phyloP scores from a whole-genome alignment of 2,888 invertebrate species.

The Platycnemis pennipes region DNA sequence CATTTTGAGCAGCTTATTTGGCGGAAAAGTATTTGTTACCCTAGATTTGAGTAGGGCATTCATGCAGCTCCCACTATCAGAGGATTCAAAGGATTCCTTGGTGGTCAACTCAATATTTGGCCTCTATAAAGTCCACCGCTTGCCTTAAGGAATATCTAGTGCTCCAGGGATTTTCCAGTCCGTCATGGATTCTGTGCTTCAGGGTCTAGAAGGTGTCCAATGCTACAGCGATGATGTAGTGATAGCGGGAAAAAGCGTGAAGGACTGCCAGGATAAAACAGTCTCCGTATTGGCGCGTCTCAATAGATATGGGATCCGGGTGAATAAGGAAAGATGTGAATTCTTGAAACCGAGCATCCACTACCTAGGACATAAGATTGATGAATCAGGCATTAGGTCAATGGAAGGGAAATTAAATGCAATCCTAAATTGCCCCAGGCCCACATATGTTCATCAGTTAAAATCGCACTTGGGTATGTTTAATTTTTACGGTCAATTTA shows the following conservation, averaged over 20 bases:
- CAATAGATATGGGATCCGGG: not conserved
- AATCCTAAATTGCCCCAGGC: no score
- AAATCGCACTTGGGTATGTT: no score
- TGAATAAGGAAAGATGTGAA: not conserved
- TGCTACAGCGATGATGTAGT: conserved; percentile 9
- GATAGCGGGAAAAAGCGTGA: not conserved
- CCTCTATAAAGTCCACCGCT: conserved; percentile 73
- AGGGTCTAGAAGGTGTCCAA: not conserved
- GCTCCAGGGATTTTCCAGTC: not conserved
- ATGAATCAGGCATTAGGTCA: no score
- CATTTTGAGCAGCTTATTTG: conserved; percentile 74
- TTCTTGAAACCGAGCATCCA: no score
- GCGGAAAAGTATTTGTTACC: conserved; percentile 73
- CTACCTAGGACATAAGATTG: no score
- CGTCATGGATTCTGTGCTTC: not conserved
- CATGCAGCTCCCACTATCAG: conserved; percentile 76
- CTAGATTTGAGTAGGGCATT: conserved; percentile 76
- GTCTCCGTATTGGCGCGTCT: not conserved
- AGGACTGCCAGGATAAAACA: not conserved
- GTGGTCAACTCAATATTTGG: conserved; percentile 77
- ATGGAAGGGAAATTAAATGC: no score
- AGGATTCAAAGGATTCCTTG: conserved; percentile 75
- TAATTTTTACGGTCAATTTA: no score
- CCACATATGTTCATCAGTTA: no score
- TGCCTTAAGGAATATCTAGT: not conserved